Evolutionary conservation across 1,140 invertebrate genomes (phyloP).

Genomic region (Globodera ellingtonae): DNA sequence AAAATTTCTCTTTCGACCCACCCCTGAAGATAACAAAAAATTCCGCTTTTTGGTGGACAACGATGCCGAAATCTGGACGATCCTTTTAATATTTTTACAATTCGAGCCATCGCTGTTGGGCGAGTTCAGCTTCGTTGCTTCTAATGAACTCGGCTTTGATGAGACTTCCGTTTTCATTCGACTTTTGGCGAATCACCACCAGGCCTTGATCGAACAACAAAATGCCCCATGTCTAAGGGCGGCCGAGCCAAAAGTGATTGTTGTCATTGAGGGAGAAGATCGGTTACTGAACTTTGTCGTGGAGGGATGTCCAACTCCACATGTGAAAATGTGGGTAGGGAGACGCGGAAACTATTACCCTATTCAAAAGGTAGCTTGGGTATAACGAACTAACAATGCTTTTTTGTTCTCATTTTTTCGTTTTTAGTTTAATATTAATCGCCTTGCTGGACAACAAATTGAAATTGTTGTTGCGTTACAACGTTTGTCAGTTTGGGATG

Average conservation of each 20-base stretch:
- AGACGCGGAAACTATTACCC: slow-evolving; percentile 6
- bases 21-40: slow-evolving; percentile 18
- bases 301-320: slow-evolving; percentile 14
- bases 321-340: slow-evolving; percentile 17
- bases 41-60: slow-evolving; percentile 26
- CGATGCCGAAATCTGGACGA: slow-evolving; percentile 11
- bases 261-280: neutral
- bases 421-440: slow-evolving; percentile 18
- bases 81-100: slow-evolving; percentile 16
- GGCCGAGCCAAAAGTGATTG: neutral
- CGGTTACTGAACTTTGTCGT: slow-evolving; percentile 12
- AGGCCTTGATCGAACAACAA: neutral
- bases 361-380: neutral
- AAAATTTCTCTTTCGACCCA: no score
- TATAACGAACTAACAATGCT: neutral
- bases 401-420: slow-evolving; percentile 4
- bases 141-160: slow-evolving; percentile 28
- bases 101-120: slow-evolving; percentile 1
- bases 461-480: slow-evolving; percentile 1
- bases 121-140: slow-evolving; percentile 28
- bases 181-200: neutral
- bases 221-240: slow-evolving; percentile 4
- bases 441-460: slow-evolving; percentile 14
- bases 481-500: neutral
- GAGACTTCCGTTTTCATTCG: slow-evolving; percentile 7